Percentiles rank a stretch among this genome's conserved stretches.
phyloP scores from a whole-genome alignment of 2,888 invertebrate genomes.

The Leptinotarsa juncta region DNA sequence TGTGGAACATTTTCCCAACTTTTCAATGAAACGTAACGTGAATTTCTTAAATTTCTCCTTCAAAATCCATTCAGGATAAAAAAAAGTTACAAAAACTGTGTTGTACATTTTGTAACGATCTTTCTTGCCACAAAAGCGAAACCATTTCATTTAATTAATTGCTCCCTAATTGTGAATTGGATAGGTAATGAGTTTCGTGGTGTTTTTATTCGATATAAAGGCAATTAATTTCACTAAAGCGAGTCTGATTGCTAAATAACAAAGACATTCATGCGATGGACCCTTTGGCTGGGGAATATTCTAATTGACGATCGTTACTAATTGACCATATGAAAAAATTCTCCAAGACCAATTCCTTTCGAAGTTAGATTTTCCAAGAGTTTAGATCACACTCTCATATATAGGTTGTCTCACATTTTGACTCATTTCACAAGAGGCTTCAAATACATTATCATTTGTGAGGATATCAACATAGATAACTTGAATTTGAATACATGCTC shows the following conservation, averaged over 20 bases:
- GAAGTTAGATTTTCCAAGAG: too few species aligned
- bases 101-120: background rate
- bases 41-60: too few species aligned
- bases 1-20: too few species aligned
- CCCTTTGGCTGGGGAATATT: background rate
- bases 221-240: conserved; percentile 9
- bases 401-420: too few species aligned
- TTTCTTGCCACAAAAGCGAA: conserved; percentile 4
- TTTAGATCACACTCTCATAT: too few species aligned
- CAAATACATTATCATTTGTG: too few species aligned
- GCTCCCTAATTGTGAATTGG: conserved; percentile 8
- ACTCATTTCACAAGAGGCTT: too few species aligned
- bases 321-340: background rate
- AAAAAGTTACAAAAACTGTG: too few species aligned
- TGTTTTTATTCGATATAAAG: conserved; percentile 12
- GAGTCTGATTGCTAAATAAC: conserved; percentile 10
- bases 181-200: conserved; percentile 15
- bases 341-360: background rate
- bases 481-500: too few species aligned
- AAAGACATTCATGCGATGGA: background rate
- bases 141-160: conserved; percentile 10
- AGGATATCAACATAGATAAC: too few species aligned
- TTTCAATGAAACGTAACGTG: too few species aligned
- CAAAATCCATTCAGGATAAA: too few species aligned
- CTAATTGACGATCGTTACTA: background rate